Evolutionary conservation across 2,888 invertebrate genomes (phyloP), one percentile per base, ranked within the genome.

Genomic region (Sthenelais limicola): DNA sequence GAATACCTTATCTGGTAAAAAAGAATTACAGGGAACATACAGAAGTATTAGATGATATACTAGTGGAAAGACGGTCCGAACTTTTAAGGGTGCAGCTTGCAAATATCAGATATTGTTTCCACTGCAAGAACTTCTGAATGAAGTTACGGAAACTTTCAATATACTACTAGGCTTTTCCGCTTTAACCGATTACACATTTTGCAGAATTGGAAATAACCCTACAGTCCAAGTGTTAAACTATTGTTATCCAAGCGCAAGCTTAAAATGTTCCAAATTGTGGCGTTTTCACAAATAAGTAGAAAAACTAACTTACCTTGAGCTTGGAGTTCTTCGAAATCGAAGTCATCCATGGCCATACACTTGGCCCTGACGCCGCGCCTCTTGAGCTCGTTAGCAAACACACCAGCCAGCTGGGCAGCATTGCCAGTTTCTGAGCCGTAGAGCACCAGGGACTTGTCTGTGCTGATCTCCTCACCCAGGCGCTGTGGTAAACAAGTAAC

Each of bases 391-490:
- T 32, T 72, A 33, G 76, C 76, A 38, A 77, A 77, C 38, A 77
- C 77, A 5, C 48, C 47, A 18, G 77, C 73, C 38, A 77, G 51
- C 35, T 12, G 32, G 30, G 68, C 76, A 30, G 77, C 74, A 24
- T 72, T 77, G 21, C 78, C 78, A 28, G 78, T 78, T 69, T 78
- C 78, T 9, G 78, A 78, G 28, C 78, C 78, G 48, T 78, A 78
- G 38, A 78, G 74, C 28, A 78, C 77, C 52, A 77, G 56, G 30
- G 73, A 69, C 52, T 71, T 76, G 48, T 78, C 78, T 5, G 70
- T 70, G 54, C 56, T 70, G 21, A 75, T 67, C 33, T 73, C 73
- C 73, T 78, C 77, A 15, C 76, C 76, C 21, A 78, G 76, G 51
- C 58, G 68, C 54, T 62, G 56, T 56, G 9, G 24, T 15, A 56